Conservation (phyloP, 2,113 vertebrate genomes). For the Cololabis saira region DNA sequence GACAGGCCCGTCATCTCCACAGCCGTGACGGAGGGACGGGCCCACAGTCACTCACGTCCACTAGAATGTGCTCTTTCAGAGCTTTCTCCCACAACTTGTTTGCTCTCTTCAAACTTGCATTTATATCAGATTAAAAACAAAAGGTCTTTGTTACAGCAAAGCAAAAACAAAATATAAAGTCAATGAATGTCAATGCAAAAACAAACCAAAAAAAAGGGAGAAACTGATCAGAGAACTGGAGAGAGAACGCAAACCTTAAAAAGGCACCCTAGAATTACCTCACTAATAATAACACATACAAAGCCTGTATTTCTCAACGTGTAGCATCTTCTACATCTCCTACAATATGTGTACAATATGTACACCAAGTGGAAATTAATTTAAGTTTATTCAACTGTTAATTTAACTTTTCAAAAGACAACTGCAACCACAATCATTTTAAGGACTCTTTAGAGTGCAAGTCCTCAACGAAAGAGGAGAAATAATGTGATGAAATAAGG, state of each 20-base stretch:
- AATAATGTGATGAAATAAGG: background rate
- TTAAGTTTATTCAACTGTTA: too few species aligned
- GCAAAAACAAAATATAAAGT: constrained; percentile 11
- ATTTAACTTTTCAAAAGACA: constrained; percentile 6
- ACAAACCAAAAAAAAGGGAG: background rate
- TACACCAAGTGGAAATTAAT: too few species aligned
- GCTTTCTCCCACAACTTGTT: constrained; percentile 59
- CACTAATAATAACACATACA: too few species aligned
- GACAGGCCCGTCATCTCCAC: constrained; percentile 47
- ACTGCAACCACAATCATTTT: constrained; percentile 17
- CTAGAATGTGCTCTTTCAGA: constrained; percentile 71
- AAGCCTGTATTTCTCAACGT: too few species aligned
- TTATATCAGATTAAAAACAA: constrained; percentile 43
- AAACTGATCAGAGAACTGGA: background rate
- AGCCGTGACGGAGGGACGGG: constrained; percentile 22
- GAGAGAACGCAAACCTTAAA: background rate
- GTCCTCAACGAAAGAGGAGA: background rate
- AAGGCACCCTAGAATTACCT: too few species aligned
- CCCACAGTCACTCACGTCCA: constrained; percentile 38
- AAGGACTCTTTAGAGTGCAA: constrained; percentile 1
- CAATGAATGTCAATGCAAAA: constrained; percentile 1
- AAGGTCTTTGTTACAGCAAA: constrained; percentile 41
- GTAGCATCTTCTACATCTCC: background rate
- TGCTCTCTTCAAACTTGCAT: constrained; percentile 30
- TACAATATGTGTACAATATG: too few species aligned